Evolutionary conservation across 2,888 invertebrate genomes (phyloP), one percentile per base, ranked within the genome.

Genomic region (Argyresthia albistria): DNA sequence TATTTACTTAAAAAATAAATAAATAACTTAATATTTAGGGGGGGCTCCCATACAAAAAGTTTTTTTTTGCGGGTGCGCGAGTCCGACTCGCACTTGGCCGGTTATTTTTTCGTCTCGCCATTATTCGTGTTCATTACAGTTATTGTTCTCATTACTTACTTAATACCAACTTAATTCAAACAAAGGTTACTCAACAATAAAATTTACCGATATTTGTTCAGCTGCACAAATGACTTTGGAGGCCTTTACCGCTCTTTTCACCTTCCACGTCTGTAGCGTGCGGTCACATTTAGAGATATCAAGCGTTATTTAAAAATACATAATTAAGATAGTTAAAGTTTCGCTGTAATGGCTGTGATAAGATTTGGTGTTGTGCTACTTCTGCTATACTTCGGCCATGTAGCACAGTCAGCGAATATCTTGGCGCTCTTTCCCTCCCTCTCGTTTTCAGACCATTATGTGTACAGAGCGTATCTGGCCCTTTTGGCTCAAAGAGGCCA

Each of bases 371-470:
- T 53, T 15, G 60, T 70, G 55, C 57, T 76, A 12, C 49, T 69
- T 16, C 42, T 74, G 48, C 49, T 66, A 35, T 64, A 53, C 50
- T 47, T 64, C 50, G 61, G 62, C 50, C 59, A 66, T 56, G 59
- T 55, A 37, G 72, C 62, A 16, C 58, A 73, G 39, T 62, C 74
- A 59, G 79, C 78, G 46, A 68, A 71, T 1, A 78, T 84, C 42
- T 69, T 84, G 4, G 83, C 81, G 9, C 57, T 84, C 0, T 86
- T 86, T 60, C 81, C 84, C 1, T 75, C 82, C 0, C 58, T 86
- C 11, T 86, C 87, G 3, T 78, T 67, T 59, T 60, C 82, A n/a
- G 87, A 86, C 54, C 84, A 87, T 55, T 57, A 74, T 14, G 76
- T 86, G 3, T 87, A 68, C 58, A 69, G 82, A 60, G 80, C 76